Base-by-base conservation (phyloP, 2,113 vertebrate genomes). In the Mustela nigripes region DNA sequence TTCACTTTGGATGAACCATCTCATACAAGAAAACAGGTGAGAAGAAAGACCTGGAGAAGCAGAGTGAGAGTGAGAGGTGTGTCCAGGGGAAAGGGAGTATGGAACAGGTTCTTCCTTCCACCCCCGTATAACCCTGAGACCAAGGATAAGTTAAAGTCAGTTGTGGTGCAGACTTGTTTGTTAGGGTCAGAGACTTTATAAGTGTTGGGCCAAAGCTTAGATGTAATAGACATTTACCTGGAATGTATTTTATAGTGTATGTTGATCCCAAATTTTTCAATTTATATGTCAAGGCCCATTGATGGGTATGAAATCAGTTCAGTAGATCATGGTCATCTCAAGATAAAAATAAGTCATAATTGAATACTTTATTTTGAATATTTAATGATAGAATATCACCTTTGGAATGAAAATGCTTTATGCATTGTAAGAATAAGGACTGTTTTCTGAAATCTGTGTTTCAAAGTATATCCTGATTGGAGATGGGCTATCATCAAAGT, bases 61-160 rank as follows among this genome's bases (percentile, higher is more conserved):
- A 71, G 36, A 48, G 53, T 39, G 48, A 83, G 63, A 80, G 21
- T 1, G 4, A 14, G 11, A 74, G 0, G 14, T 58, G 11, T 50
- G 1, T 73, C 58, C 39, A 33, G 26, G 56, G 7, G 33, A 67
- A 19, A 62, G 4, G 10, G 19, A 0, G 0, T 21, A 4, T 39
- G 31, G 22, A 84, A 15, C 4, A 60, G 3, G 4, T 26, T 2
- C 36, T 89, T 62, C 6, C 48, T 21, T 18, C 0, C 0, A 76
- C 4, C 15, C n/a, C n/a, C 2, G 1, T 48, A 16, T 86, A 67
- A 91, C 1, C 7, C 42, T 42, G 11, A 11, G 10, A 53, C 18
- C 50, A 83, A 92, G 33, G 19, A 84, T 22, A 71, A 62, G 31
- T 31, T 39, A 21, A 90, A 79, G 60, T 76, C 65, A 11, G 33